These are phyloP conservation scores for Zaprionus camerounensis DNA, from an alignment of 1,140 invertebrate genomes.

Conservation along the genomic window DNA sequence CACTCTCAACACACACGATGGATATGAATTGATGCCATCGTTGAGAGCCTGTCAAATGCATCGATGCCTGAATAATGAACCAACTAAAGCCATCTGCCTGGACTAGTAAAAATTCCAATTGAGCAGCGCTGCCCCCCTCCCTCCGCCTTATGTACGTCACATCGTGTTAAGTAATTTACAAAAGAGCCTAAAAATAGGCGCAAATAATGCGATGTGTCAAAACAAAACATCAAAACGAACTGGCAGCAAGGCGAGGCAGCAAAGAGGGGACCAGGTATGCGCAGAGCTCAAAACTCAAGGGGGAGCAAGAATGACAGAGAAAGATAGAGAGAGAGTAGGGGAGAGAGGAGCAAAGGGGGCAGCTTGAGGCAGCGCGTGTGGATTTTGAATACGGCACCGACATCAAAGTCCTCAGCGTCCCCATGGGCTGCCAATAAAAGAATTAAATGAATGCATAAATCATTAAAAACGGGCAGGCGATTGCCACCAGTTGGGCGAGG, in stretches of 20 bases:
- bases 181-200: conserved; percentile 64
- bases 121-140: conserved; percentile 12
- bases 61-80: conserved; percentile 62
- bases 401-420: conserved; percentile 64
- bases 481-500: conserved; percentile 25
- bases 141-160: neutral
- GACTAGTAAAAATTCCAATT: conserved; percentile 66
- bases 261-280: conserved; percentile 13
- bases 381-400: conserved; percentile 34
- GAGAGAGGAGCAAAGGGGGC: neutral
- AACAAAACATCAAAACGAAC: conserved; percentile 77
- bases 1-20: conserved; percentile 34
- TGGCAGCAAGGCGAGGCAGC: neutral
- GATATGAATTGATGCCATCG: conserved; percentile 73
- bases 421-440: conserved; percentile 72
- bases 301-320: neutral
- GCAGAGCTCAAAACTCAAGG: conserved; percentile 21
- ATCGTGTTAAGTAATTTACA: conserved; percentile 66
- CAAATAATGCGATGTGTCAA: conserved; percentile 79
- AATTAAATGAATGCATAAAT: conserved; percentile 76
- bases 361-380: conserved; percentile 7
- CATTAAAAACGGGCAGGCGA: conserved; percentile 62
- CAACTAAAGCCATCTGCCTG: conserved; percentile 34
- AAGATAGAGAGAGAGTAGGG: no score
- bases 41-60: conserved; percentile 74